Percentiles rank a stretch among this genome's conserved stretches.
phyloP scores from a whole-genome alignment of 2,797 vertebrate genomes.

The Pantherophis alleghaniensis region DNA sequence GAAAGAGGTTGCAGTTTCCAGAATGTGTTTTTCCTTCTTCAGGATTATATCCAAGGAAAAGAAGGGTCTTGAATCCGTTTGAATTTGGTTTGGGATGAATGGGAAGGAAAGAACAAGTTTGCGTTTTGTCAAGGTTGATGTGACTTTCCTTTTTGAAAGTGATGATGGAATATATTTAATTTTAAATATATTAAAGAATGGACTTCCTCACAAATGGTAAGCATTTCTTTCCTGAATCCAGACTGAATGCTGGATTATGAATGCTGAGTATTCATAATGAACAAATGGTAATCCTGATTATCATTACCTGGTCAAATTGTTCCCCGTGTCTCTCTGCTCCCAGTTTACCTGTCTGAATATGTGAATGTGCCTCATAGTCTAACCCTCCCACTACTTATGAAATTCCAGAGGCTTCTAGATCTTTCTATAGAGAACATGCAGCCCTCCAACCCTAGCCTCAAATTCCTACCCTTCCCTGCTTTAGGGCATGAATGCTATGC shows the following conservation, averaged over 20 bases:
- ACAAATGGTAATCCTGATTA: not conserved
- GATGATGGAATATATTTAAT: not conserved
- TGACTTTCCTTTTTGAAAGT: not conserved
- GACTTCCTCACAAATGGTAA: not conserved
- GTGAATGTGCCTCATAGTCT: too few relatives aligned
- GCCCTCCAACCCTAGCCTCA: not conserved
- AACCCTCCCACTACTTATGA: not conserved
- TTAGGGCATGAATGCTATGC: not conserved
- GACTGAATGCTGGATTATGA: too few relatives aligned
- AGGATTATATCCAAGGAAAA: not conserved
- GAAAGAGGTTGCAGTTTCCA: not conserved
- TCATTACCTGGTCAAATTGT: not conserved
- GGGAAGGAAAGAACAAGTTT: not conserved
- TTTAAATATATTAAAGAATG: not conserved
- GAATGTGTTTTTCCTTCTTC: not conserved
- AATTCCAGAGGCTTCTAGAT: not conserved
- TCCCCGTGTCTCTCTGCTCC: not conserved
- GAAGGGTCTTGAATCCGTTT: not conserved
- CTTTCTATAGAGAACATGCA: not conserved
- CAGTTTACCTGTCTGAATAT: not conserved
- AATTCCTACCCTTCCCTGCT: not conserved
- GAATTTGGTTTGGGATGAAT: not conserved
- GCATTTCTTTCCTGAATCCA: not conserved
- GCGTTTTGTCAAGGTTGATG: not conserved
- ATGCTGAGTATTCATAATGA: not conserved